Percentiles rank a stretch among this genome's conserved stretches.
phyloP scores from a whole-genome alignment of 2,113 vertebrate species.

The Campylomormyrus numenius region DNA sequence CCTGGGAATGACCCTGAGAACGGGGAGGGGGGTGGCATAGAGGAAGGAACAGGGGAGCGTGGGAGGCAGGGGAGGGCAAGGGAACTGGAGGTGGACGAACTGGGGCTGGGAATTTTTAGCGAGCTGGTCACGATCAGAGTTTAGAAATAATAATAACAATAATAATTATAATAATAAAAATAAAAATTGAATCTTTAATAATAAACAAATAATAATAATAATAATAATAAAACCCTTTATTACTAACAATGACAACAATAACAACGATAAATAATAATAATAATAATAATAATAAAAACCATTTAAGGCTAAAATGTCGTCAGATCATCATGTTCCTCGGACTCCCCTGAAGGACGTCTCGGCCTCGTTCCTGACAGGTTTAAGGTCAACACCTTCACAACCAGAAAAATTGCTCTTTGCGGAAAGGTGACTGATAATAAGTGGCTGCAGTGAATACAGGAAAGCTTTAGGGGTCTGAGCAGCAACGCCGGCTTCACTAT shows the following conservation, averaged over 20 bases:
- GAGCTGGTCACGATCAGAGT: slow-evolving; percentile 61
- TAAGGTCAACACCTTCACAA: background rate
- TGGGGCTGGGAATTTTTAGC: slow-evolving; percentile 37
- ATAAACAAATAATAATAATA: background rate
- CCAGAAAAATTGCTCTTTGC: background rate
- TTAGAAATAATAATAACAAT: background rate
- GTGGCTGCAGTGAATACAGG: background rate
- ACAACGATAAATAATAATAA: background rate
- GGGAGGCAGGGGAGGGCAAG: slow-evolving; percentile 31
- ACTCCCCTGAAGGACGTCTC: background rate
- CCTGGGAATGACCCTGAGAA: slow-evolving; percentile 66
- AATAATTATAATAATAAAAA: background rate
- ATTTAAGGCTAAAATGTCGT: background rate
- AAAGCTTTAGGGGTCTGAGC: background rate
- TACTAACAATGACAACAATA: background rate
- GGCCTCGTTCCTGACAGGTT: background rate
- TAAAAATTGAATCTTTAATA: background rate
- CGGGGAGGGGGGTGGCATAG: slow-evolving; percentile 16
- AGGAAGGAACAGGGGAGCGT: slow-evolving; percentile 30
- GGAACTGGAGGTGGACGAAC: background rate
- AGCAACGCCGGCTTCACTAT: background rate
- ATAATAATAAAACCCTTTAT: background rate
- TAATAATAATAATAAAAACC: background rate
- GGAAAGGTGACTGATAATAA: background rate
- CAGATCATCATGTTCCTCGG: background rate